These are phyloP conservation scores for Ochropleura plecta DNA, from an alignment of 2,888 invertebrate genomes.

Conservation along the genomic window DNA sequence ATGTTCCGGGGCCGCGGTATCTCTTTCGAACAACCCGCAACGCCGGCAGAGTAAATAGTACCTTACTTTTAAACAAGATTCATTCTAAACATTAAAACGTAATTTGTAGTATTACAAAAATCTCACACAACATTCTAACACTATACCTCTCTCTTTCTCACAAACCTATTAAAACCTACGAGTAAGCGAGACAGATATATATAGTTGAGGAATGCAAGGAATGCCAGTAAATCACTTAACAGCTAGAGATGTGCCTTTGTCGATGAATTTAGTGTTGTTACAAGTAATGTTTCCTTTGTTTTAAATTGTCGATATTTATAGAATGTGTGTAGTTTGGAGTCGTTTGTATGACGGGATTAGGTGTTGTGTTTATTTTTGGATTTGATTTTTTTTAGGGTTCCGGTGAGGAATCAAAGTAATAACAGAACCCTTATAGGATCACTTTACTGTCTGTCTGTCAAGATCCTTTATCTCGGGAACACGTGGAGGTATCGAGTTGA, in stretches of 20 bases:
- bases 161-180: background rate
- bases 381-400: background rate
- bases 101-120: conserved; percentile 41
- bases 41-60: too few species aligned
- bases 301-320: conserved; percentile 33
- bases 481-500: too few species aligned
- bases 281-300: conserved; percentile 50
- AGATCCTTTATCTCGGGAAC: too few species aligned
- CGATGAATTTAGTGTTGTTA: conserved; percentile 55
- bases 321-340: conserved; percentile 15
- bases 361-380: background rate
- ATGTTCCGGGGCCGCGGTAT: too few species aligned
- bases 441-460: too few species aligned
- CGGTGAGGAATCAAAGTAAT: too few species aligned
- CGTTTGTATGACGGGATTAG: conserved; percentile 12
- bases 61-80: too few species aligned
- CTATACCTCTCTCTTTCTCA: conserved; percentile 10
- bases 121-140: conserved; percentile 20
- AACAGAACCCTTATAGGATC: too few species aligned
- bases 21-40: too few species aligned
- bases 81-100: conserved; percentile 8
- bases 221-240: conserved; percentile 63
- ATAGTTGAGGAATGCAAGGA: conserved; percentile 34
- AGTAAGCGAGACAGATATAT: conserved; percentile 23
- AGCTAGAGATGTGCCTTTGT: conserved; percentile 57